Percentiles rank a stretch among this genome's conserved stretches.
These are phyloP conservation scores for Saguinus imperator DNA, from an alignment of 2,113 vertebrate genomes.

Conservation along the genomic window DNA sequence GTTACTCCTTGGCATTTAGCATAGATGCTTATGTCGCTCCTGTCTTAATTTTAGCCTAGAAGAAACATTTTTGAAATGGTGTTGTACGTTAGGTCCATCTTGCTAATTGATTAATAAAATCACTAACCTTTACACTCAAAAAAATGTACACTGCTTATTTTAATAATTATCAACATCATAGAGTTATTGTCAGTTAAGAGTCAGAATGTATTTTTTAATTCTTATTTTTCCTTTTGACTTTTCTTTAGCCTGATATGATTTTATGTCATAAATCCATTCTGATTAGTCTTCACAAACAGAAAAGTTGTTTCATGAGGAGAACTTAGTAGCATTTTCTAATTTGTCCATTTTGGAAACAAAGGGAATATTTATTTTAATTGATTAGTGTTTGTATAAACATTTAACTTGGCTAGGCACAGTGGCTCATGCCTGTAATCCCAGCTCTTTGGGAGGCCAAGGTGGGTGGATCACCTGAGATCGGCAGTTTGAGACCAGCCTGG, in stretches of 20 bases:
- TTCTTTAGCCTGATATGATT: neutral
- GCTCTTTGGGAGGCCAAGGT: too few relatives aligned
- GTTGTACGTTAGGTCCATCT: neutral
- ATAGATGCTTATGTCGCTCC: neutral
- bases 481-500: too few relatives aligned
- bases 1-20: neutral
- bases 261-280: neutral
- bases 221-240: neutral
- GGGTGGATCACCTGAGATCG: too few relatives aligned
- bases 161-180: neutral
- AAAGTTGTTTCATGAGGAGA: neutral
- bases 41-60: neutral
- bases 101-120: neutral
- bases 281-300: neutral
- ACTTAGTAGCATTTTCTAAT: neutral
- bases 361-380: neutral
- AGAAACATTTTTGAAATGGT: neutral
- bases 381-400: neutral
- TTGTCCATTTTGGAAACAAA: neutral
- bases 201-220: slow-evolving; percentile 17
- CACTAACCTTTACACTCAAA: neutral
- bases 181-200: neutral
- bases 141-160: neutral
- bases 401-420: neutral
- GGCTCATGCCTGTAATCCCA: too few relatives aligned